phyloP scores from a whole-genome alignment of 2,113 vertebrate genomes.

The Myotis brandtii region DNA sequence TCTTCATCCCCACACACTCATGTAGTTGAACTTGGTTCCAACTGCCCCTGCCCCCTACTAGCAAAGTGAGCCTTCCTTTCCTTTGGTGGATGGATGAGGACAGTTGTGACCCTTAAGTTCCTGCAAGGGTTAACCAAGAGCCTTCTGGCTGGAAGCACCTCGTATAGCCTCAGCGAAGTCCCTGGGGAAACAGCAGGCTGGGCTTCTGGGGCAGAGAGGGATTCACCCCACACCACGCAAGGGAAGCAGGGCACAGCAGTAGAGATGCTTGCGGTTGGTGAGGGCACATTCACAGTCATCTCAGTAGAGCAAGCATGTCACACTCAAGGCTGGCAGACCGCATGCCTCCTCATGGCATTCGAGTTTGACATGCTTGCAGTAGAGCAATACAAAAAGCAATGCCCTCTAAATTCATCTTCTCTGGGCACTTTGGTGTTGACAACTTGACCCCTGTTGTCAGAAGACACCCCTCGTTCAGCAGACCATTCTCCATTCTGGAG shows the following conservation, averaged over 20 bases:
- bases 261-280: neutral
- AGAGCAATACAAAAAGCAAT: neutral
- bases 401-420: neutral
- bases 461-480: neutral
- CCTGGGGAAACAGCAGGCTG: neutral
- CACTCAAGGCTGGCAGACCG: too few relatives aligned
- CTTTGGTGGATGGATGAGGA: neutral
- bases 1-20: neutral
- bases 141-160: neutral
- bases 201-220: neutral
- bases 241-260: neutral
- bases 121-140: neutral
- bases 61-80: neutral
- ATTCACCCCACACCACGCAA: neutral
- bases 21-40: neutral
- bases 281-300: neutral
- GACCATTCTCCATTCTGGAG: neutral
- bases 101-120: neutral
- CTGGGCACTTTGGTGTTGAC: neutral
- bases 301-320: neutral
- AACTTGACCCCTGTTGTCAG: neutral
- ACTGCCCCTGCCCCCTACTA: neutral
- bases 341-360: too few relatives aligned
- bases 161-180: neutral
- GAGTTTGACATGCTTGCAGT: neutral